Conservation (phyloP, 2,888 invertebrate species). For the Thera britannica region DNA sequence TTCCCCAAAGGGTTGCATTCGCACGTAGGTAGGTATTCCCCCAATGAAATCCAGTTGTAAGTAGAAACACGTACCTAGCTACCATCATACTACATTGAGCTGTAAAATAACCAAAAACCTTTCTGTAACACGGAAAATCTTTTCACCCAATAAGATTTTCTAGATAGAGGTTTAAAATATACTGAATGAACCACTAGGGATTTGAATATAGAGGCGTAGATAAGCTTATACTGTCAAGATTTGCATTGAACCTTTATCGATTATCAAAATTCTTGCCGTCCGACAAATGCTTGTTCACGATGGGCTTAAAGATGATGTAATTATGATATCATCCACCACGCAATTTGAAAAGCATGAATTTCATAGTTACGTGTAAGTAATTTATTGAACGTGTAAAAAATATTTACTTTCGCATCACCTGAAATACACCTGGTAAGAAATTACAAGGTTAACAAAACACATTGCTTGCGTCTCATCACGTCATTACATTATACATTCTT, state of each 20-base stretch:
- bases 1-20: not conserved
- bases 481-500: conserved; percentile 3
- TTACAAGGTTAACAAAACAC: conserved; percentile 25
- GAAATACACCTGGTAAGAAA: conserved; percentile 11
- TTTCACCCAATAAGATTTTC: conserved; percentile 45
- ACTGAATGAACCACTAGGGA: conserved; percentile 30
- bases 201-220: conserved; percentile 20
- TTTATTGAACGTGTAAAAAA: conserved; percentile 1
- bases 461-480: conserved; percentile 25
- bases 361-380: too few species aligned
- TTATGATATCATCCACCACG: too few species aligned
- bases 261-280: too few species aligned
- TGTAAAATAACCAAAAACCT: conserved; percentile 43
- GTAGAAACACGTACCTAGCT: too few species aligned
- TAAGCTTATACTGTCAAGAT: conserved; percentile 1
- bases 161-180: conserved; percentile 37
- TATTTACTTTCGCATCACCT: conserved; percentile 7
- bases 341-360: too few species aligned
- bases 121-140: conserved; percentile 54
- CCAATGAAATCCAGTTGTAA: too few species aligned
- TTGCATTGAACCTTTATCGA: conserved; percentile 4
- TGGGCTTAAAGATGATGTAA: too few species aligned
- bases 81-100: not conserved
- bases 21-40: too few species aligned
- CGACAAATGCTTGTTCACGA: too few species aligned